These are phyloP conservation scores for Gibbula magus DNA, from an alignment of 2,888 invertebrate genomes.

Conservation along the genomic window DNA sequence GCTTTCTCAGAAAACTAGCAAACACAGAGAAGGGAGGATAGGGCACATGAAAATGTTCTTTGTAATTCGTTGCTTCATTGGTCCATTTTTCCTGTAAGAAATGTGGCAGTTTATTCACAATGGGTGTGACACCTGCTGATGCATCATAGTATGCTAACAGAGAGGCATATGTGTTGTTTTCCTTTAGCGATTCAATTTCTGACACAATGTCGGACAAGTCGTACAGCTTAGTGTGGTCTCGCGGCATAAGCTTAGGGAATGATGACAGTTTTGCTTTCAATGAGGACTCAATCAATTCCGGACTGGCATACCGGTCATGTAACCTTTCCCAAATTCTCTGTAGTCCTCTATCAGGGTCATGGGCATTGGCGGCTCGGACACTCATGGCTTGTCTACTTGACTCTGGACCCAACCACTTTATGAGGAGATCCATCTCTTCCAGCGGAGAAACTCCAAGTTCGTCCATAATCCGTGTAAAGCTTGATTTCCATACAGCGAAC, in stretches of 20 bases:
- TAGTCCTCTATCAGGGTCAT: too few species aligned
- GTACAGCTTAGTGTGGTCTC: constrained; percentile 33
- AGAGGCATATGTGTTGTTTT: constrained; percentile 28
- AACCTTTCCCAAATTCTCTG: constrained; percentile 33
- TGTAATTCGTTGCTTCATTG: constrained; percentile 35
- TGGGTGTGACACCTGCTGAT: constrained; percentile 40
- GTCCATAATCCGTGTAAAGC: too few species aligned
- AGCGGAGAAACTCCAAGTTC: too few species aligned
- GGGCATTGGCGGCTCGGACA: too few species aligned
- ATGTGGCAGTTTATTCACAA: constrained; percentile 45
- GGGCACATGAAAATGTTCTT: constrained; percentile 27
- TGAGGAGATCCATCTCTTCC: too few species aligned
- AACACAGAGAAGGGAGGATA: constrained; percentile 47
- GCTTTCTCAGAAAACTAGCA: constrained; percentile 36
- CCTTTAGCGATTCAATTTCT: constrained; percentile 39
- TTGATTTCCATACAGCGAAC: too few species aligned
- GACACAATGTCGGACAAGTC: constrained; percentile 36
- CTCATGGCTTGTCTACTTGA: too few species aligned
- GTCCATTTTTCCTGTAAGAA: constrained; percentile 44
- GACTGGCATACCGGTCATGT: constrained; percentile 39
- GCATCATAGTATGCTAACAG: constrained; percentile 43
- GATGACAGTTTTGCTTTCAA: constrained; percentile 31
- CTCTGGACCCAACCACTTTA: too few species aligned
- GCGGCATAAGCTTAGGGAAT: constrained; percentile 39
- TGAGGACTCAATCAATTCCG: constrained; percentile 32